Percentiles rank a stretch among this genome's conserved stretches.
phyloP scores from a whole-genome alignment of 2,797 vertebrate genomes.

The Percopsis omiscomaycus region DNA sequence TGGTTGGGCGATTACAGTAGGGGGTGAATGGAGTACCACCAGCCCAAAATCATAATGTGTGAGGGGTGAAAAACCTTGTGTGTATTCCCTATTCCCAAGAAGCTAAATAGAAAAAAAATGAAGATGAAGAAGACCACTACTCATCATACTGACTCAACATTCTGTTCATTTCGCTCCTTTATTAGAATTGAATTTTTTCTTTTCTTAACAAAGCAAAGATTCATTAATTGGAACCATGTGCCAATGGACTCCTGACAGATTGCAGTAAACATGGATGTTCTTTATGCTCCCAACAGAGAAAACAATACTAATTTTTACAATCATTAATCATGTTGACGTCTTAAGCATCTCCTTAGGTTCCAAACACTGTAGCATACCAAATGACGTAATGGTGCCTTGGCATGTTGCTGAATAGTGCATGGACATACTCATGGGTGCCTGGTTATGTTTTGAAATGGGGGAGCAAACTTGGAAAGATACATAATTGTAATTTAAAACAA shows the following conservation, averaged over 20 bases:
- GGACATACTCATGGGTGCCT: too few species aligned
- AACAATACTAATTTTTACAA: constrained; percentile 22
- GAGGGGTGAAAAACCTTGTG: constrained; percentile 45
- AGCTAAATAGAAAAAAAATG: constrained; percentile 34
- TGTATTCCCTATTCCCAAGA: constrained; percentile 42
- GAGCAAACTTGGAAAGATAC: too few species aligned
- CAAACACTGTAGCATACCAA: constrained; percentile 2
- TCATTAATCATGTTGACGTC: constrained; percentile 20
- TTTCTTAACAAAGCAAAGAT: constrained; percentile 27
- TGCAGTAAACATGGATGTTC: constrained; percentile 34
- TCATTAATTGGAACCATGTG: constrained; percentile 48
- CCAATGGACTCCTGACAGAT: constrained; percentile 42
- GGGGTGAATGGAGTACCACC: constrained; percentile 39
- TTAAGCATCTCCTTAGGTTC: constrained; percentile 23
- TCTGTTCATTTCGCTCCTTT: constrained; percentile 6
- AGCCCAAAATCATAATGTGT: constrained; percentile 47
- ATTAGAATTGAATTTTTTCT: constrained; percentile 23
- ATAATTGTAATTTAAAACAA: too few species aligned
- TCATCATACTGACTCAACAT: constrained; percentile 20
- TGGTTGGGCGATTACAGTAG: constrained; percentile 38
- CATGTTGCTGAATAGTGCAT: background rate
- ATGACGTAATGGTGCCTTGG: background rate
- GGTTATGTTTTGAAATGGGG: too few species aligned
- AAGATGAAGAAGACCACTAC: too few species aligned
- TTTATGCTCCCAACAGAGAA: constrained; percentile 35